phyloP scores from a whole-genome alignment of 2,113 vertebrate genomes.

The Hippocampus guttulatus region DNA sequence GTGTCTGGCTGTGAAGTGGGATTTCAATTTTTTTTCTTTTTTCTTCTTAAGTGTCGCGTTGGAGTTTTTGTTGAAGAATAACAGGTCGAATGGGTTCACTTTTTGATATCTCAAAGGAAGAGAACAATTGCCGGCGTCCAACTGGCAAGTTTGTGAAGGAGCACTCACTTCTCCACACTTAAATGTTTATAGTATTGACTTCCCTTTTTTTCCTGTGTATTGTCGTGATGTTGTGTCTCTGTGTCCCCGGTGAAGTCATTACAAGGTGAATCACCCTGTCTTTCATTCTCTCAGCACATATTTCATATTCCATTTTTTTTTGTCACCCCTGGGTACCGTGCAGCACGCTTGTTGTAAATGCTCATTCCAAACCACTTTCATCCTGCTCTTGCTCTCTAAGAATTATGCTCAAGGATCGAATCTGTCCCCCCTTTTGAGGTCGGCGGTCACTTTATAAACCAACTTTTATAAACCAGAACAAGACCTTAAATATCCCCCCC shows the following conservation, averaged over 20 bases:
- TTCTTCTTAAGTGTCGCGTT: conserved; percentile 31
- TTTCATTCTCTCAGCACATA: no score
- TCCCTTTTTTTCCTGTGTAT: conserved; percentile 12
- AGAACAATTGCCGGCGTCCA: conserved; percentile 44
- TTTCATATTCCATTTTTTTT: conserved; percentile 4
- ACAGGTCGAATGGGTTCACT: conserved; percentile 35
- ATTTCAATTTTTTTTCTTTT: conserved; percentile 29
- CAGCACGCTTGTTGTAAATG: not conserved
- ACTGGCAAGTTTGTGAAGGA: conserved; percentile 16
- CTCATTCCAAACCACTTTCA: not conserved
- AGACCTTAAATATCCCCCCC: not conserved
- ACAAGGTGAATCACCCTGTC: not conserved
- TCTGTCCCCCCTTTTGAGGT: not conserved
- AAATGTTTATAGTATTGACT: conserved; percentile 25
- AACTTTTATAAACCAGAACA: not conserved
- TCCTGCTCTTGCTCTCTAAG: not conserved
- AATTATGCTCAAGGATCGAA: not conserved
- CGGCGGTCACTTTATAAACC: not conserved
- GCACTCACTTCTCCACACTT: conserved; percentile 10
- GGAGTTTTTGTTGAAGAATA: conserved; percentile 37
- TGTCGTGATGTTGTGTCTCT: conserved; percentile 8
- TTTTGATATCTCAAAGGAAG: conserved; percentile 39
- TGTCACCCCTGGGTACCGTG: not conserved
- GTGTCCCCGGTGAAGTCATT: conserved; percentile 15
- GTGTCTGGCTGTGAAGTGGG: conserved; percentile 42